Evolutionary conservation across 2,113 vertebrate species (phyloP).

Genomic region (Oncorhynchus masou): DNA sequence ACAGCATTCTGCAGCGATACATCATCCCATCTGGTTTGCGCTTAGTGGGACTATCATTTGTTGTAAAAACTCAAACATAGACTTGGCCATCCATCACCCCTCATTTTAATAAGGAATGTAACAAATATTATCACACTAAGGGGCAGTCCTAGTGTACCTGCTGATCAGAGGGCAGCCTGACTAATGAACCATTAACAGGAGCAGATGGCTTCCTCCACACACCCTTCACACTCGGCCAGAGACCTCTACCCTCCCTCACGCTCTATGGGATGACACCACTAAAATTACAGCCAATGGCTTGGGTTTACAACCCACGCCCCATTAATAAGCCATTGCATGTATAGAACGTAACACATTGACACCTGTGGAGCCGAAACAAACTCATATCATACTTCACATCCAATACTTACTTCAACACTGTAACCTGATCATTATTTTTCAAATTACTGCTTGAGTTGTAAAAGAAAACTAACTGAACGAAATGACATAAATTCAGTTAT

Average conservation of each 20-base stretch:
- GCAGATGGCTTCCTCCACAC: slow-evolving; percentile 71
- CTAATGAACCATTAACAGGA: slow-evolving; percentile 75
- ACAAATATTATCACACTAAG: slow-evolving; percentile 18
- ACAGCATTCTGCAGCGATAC: too few relatives aligned
- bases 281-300: slow-evolving; percentile 55
- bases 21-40: too few relatives aligned
- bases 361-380: neutral
- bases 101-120: slow-evolving; percentile 22
- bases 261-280: slow-evolving; percentile 51
- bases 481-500: too few relatives aligned
- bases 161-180: slow-evolving; percentile 63
- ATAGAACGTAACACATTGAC: neutral
- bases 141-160: slow-evolving; percentile 62
- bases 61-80: slow-evolving; percentile 8
- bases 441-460: neutral
- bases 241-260: slow-evolving; percentile 51
- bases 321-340: slow-evolving; percentile 48
- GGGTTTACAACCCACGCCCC: slow-evolving; percentile 54
- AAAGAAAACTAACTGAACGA: too few relatives aligned
- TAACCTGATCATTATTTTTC: neutral
- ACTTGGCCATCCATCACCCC: slow-evolving; percentile 22
- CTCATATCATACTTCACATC: too few relatives aligned
- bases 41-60: too few relatives aligned
- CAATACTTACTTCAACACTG: neutral
- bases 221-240: slow-evolving; percentile 56